Conservation (phyloP, 2,797 vertebrate species). For the Gastrophryne carolinensis region DNA sequence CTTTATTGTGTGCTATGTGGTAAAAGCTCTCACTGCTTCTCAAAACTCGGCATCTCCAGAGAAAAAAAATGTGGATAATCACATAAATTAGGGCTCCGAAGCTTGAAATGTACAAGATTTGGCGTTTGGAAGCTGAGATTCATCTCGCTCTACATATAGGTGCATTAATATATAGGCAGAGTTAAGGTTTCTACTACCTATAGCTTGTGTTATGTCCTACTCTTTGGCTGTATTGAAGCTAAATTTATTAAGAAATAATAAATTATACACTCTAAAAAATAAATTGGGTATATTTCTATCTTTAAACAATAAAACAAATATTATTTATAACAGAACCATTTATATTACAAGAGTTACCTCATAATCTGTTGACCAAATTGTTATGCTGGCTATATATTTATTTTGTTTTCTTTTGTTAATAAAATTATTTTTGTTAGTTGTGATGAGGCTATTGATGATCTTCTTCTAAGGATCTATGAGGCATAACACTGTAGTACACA, state of each 20-base stretch:
- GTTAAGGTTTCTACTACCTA: constrained; percentile 73
- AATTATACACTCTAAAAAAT: constrained; percentile 73
- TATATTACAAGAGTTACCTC: constrained; percentile 88
- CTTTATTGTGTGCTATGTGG: too few species aligned
- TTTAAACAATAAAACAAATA: constrained; percentile 58
- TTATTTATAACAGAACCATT: constrained; percentile 69
- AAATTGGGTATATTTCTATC: constrained; percentile 72
- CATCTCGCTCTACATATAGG: constrained; percentile 72
- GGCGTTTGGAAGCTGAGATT: constrained; percentile 67
- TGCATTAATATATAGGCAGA: constrained; percentile 55
- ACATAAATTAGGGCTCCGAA: constrained; percentile 45
- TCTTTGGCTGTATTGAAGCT: constrained; percentile 71
- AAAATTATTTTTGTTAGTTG: constrained; percentile 70
- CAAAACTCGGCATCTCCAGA: too few species aligned
- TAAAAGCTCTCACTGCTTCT: too few species aligned
- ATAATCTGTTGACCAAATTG: constrained; percentile 85
- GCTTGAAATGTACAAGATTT: constrained; percentile 51
- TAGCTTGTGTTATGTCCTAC: constrained; percentile 72
- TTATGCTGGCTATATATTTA: constrained; percentile 75
- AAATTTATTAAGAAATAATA: constrained; percentile 82
- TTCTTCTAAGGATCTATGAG: neutral
- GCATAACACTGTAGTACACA: too few species aligned
- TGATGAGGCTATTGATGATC: constrained; percentile 38
- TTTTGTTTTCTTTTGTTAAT: constrained; percentile 76
- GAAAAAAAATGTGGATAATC: constrained; percentile 65